These are phyloP conservation scores for Sebastes ruberrimus DNA, from an alignment of 2,797 vertebrate species.

Conservation along the genomic window DNA sequence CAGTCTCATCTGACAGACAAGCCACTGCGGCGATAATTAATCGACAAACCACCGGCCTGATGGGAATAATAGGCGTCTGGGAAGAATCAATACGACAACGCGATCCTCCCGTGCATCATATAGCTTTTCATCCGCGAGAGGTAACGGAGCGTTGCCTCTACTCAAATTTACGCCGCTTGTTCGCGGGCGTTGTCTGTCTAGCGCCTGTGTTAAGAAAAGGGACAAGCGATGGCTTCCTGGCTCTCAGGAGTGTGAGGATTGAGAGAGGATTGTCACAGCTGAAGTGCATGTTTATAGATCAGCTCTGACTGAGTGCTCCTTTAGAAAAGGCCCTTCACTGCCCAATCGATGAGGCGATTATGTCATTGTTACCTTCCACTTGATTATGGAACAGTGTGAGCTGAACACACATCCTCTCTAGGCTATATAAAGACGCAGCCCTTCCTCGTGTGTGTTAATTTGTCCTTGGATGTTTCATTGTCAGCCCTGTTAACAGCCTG, in stretches of 20 bases:
- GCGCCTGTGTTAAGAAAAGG: conserved; percentile 3
- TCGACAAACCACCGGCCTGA: conserved; percentile 35
- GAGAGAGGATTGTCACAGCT: conserved; percentile 36
- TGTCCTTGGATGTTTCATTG: conserved; percentile 39
- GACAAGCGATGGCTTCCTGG: conserved; percentile 25
- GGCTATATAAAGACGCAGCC: neutral
- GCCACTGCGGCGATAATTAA: conserved; percentile 51
- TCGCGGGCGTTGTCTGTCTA: neutral
- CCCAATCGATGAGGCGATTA: conserved; percentile 57
- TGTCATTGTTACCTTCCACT: conserved; percentile 60
- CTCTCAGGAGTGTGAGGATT: conserved; percentile 9
- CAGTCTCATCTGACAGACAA: conserved; percentile 12
- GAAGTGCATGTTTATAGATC: conserved; percentile 61
- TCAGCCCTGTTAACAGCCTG: conserved; percentile 40
- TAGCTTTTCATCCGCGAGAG: conserved; percentile 25
- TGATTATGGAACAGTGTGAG: conserved; percentile 39
- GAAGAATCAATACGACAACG: conserved; percentile 48
- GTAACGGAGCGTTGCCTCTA: conserved; percentile 19
- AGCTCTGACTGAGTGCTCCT: conserved; percentile 48
- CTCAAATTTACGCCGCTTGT: conserved; percentile 20
- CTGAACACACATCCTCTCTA: neutral
- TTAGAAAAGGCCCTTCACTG: conserved; percentile 48
- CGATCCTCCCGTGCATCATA: conserved; percentile 24
- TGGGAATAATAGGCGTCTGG: conserved; percentile 39
- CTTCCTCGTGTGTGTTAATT: conserved; percentile 10